Evolutionary conservation across 1,140 invertebrate species (phyloP).

Genomic region (Neodiprion virginianus): DNA sequence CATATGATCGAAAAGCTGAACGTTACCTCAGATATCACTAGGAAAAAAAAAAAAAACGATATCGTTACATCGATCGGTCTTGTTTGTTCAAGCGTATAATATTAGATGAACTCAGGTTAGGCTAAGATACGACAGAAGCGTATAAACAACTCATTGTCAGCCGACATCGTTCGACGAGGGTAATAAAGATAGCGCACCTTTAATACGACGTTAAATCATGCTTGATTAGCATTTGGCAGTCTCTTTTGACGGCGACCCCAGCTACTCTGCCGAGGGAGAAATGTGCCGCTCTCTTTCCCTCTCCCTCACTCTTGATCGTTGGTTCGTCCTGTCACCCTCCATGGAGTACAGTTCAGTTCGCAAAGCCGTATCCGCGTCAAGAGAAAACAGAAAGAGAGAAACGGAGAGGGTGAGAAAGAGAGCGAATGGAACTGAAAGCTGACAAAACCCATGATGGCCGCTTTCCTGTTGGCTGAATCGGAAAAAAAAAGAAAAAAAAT

Average conservation of each 20-base stretch:
- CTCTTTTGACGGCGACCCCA: slow-evolving; percentile 38
- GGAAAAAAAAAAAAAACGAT: too few relatives aligned
- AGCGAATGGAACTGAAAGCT: slow-evolving; percentile 21
- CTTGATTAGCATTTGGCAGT: slow-evolving; percentile 41
- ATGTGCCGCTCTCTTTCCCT: slow-evolving; percentile 16
- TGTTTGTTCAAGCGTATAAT: too few relatives aligned
- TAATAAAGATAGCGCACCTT: neutral
- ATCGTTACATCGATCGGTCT: too few relatives aligned
- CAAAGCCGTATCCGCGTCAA: neutral
- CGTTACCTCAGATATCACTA: too few relatives aligned
- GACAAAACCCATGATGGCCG: slow-evolving; percentile 47
- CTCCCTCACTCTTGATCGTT: too few relatives aligned
- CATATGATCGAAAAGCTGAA: too few relatives aligned
- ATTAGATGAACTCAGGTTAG: too few relatives aligned
- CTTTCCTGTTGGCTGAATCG: slow-evolving; percentile 46
- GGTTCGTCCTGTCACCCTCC: too few relatives aligned
- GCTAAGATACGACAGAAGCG: too few relatives aligned
- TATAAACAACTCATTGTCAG: neutral
- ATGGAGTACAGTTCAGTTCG: neutral
- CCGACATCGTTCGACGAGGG: neutral
- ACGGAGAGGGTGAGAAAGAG: neutral
- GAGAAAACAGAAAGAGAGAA: slow-evolving; percentile 11
- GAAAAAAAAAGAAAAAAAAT: slow-evolving; percentile 24
- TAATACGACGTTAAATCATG: slow-evolving; percentile 27
- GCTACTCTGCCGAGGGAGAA: slow-evolving; percentile 13